These are phyloP conservation scores for Enteromius argenteus DNA, from an alignment of 2,797 vertebrate genomes.

Conservation along the genomic window DNA sequence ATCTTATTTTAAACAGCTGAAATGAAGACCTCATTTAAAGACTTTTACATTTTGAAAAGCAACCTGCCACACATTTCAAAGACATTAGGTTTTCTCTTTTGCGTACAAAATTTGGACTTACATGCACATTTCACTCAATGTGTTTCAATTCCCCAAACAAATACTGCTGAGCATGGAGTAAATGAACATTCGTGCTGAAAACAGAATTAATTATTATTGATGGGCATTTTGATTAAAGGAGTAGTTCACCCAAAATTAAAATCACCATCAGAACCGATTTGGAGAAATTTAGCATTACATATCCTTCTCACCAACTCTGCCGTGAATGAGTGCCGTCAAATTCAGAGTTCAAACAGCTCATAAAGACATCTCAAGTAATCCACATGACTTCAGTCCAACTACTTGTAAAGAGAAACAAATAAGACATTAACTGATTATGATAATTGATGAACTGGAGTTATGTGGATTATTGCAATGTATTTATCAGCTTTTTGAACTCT, in stretches of 20 bases:
- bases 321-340: not conserved
- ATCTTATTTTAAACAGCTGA: constrained; percentile 87
- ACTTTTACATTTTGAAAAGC: constrained; percentile 13
- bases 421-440: not conserved
- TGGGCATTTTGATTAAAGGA: constrained; percentile 7
- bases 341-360: not conserved
- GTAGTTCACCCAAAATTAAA: not conserved
- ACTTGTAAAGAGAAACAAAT: not conserved
- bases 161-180: not conserved
- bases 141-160: constrained; percentile 1
- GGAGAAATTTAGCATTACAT: not conserved
- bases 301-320: not conserved
- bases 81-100: not conserved
- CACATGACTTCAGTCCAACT: not conserved
- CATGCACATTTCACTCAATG: constrained; percentile 23
- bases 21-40: constrained; percentile 26
- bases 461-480: not conserved
- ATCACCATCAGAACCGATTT: not conserved
- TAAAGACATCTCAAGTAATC: not conserved
- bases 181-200: constrained; percentile 19
- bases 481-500: not conserved
- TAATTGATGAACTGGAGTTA: not conserved
- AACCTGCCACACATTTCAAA: constrained; percentile 3
- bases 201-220: not conserved
- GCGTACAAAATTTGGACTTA: not conserved